Evolutionary conservation across 2,888 invertebrate species (phyloP), one percentile per base, ranked within the genome.

Genomic region (Stenodema calcarata): DNA sequence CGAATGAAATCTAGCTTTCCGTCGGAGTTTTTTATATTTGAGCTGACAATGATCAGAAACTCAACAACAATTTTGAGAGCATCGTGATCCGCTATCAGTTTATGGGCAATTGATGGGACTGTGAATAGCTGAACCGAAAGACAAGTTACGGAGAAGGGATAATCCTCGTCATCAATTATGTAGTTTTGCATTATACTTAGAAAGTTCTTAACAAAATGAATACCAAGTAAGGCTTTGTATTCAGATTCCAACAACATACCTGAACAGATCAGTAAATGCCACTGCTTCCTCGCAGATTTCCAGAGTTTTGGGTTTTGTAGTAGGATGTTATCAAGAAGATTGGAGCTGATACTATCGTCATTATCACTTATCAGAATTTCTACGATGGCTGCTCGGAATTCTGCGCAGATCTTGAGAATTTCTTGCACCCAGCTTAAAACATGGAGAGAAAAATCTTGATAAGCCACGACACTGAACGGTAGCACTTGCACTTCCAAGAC

Each of bases 71-170:
- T 95, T 90, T 95, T 95, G 16, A 99, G 92, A 1, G 97, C 97
- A 90, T 97, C 96, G 90, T 98, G 96, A 87, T 96, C 93, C 0
- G 96, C 96, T 83, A 99, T 97, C 84, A 99, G 93, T 91, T 96
- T 94, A 90, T 97, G 96, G 0, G 98, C 98, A 41, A 98, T 93
- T 11, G 97, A 96, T 0, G 98, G 97, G 80, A 99, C 98, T 0
- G 99, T 99, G 92, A 97, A 99, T 88, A 99, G 93, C 92, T 99
- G 99, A 16, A 99, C 99, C n/a, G 98, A 96, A 80, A 99, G 93
- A 12, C 98, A 97, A 6, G 97, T 96, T 44, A 99, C 95, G 0
- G 98, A 99, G 91, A 96, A 97, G 50, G 96, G 95, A 91, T 98
- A 98, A 91, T 99, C 98, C 92, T 99, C 99, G 92, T 99, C 99